These are phyloP conservation scores for Suricata suricatta DNA, from an alignment of 2,113 vertebrate species.

Conservation along the genomic window DNA sequence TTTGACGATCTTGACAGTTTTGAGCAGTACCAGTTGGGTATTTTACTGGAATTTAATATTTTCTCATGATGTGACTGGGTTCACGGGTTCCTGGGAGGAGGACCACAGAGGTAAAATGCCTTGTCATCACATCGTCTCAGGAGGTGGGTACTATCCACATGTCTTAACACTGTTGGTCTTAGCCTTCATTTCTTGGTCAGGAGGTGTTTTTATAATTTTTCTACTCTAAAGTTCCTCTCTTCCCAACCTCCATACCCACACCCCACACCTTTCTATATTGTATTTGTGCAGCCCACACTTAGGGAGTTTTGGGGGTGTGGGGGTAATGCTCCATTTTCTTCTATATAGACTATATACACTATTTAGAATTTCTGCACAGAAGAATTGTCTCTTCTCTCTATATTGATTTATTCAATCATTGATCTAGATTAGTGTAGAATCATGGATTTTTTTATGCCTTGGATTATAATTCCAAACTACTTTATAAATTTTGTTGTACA, in stretches of 20 bases:
- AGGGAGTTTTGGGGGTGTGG: too few species aligned
- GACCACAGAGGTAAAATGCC: background rate
- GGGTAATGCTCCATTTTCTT: background rate
- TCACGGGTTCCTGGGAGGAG: background rate
- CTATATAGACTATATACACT: background rate
- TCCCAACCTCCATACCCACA: too few species aligned
- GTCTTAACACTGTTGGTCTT: too few species aligned
- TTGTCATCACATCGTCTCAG: background rate
- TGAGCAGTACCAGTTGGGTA: too few species aligned
- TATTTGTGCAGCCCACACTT: background rate
- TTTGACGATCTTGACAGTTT: background rate
- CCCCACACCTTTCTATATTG: background rate
- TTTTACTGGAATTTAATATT: background rate
- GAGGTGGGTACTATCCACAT: fast-evolving
- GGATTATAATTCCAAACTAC: background rate
- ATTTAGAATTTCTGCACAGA: background rate
- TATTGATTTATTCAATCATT: background rate
- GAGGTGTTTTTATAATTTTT: background rate
- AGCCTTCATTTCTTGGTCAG: background rate
- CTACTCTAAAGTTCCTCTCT: too few species aligned
- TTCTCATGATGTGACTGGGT: background rate
- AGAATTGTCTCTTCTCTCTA: background rate
- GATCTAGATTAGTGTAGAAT: background rate
- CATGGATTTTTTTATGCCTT: background rate
- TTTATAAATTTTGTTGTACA: background rate